Percentiles rank a stretch among this genome's conserved stretches.
Evolutionary conservation across 2,113 vertebrate genomes (phyloP).

Genomic region (Rhineura floridana): DNA sequence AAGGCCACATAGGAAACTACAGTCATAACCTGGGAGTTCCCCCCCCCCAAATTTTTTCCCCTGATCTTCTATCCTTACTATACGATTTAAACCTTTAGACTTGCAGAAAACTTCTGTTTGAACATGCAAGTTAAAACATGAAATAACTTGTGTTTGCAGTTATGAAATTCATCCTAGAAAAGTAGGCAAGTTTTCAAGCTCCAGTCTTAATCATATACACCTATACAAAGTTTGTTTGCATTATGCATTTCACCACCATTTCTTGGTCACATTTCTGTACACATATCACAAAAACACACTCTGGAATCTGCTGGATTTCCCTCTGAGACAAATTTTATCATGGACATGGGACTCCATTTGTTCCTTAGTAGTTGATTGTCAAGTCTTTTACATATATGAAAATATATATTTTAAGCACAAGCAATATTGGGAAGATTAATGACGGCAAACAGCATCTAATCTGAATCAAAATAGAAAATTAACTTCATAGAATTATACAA

Average conservation of each 20-base stretch:
- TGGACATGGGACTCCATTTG: background rate
- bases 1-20: conserved; percentile 37
- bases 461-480: background rate
- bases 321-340: background rate
- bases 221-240: background rate
- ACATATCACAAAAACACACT: background rate
- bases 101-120: background rate
- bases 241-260: background rate
- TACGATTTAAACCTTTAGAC: background rate
- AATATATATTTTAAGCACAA: background rate
- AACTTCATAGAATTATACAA: background rate
- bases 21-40: conserved; percentile 20
- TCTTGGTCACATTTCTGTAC: background rate
- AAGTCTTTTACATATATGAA: background rate
- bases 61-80: background rate
- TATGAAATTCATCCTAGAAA: conserved; percentile 9
- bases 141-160: conserved; percentile 13
- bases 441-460: background rate
- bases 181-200: conserved; percentile 5
- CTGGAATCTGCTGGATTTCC: background rate
- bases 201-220: background rate
- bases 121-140: background rate
- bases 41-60: conserved; percentile 23
- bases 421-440: background rate
- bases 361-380: background rate